phyloP scores from a whole-genome alignment of 2,113 vertebrate species.

The Ictidomys tridecemlineatus region DNA sequence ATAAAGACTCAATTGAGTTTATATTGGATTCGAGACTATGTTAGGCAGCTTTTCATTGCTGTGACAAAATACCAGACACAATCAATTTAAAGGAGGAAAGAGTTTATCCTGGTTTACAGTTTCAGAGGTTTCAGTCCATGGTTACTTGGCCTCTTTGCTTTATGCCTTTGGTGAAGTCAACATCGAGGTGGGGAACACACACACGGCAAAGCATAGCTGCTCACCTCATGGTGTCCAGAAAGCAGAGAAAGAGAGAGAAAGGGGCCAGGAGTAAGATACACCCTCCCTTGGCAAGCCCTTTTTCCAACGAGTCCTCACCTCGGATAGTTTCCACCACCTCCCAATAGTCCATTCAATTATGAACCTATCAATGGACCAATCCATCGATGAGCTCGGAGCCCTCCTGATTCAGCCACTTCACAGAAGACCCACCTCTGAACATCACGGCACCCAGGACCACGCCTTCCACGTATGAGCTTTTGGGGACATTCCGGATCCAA shows the following conservation, averaged over 20 bases:
- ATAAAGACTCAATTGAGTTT: slow-evolving; percentile 39
- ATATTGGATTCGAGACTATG: background rate
- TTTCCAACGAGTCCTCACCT: too few relatives aligned
- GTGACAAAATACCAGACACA: background rate
- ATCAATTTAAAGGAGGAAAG: background rate
- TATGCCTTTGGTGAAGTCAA: background rate
- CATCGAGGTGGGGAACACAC: background rate
- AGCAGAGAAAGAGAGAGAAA: background rate
- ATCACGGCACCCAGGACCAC: too few relatives aligned
- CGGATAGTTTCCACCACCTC: background rate
- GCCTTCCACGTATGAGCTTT: background rate
- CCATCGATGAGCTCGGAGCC: background rate
- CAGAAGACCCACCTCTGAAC: background rate
- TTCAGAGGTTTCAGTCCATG: too few relatives aligned
- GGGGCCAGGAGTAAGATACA: background rate
- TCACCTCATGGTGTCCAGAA: background rate
- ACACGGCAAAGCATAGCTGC: too few relatives aligned
- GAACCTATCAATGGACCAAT: background rate
- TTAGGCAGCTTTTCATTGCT: too few relatives aligned
- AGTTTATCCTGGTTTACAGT: background rate
- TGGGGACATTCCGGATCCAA: background rate
- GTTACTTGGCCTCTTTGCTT: background rate
- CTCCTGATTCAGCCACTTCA: background rate
- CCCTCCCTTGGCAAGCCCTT: too few relatives aligned
- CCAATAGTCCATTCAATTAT: background rate